phyloP scores from a whole-genome alignment of 2,797 vertebrate genomes.

The Neostethus bicornis region DNA sequence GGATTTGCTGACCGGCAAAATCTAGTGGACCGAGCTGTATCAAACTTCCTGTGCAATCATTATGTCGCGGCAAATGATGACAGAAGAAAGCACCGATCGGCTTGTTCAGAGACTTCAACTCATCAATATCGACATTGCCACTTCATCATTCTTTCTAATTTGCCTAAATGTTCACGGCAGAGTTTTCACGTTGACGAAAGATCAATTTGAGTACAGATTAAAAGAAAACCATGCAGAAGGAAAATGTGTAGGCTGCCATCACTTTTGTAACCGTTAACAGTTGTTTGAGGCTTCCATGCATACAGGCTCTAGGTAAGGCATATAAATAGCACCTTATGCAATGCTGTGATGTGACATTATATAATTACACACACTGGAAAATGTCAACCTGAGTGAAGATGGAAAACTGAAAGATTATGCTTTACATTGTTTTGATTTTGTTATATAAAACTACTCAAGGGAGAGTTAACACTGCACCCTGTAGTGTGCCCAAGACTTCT shows the following conservation, averaged over 20 bases:
- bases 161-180: slow-evolving; percentile 8
- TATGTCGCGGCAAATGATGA: slow-evolving; percentile 24
- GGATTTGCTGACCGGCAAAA: slow-evolving; percentile 29
- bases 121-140: slow-evolving; percentile 4
- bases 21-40: slow-evolving; percentile 26
- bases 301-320: slow-evolving; percentile 43
- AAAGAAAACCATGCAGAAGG: neutral
- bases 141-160: neutral
- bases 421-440: neutral
- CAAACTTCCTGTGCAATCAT: slow-evolving; percentile 14
- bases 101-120: slow-evolving; percentile 8
- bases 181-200: slow-evolving; percentile 17
- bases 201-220: slow-evolving; percentile 16
- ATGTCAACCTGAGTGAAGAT: slow-evolving; percentile 22
- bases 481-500: slow-evolving; percentile 7
- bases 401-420: neutral
- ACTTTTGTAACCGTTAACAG: slow-evolving; percentile 19
- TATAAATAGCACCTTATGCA: slow-evolving; percentile 65
- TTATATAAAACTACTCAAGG: neutral
- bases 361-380: slow-evolving; percentile 42
- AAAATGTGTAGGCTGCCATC: slow-evolving; percentile 9
- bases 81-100: slow-evolving; percentile 1
- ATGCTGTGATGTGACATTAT: slow-evolving; percentile 51
- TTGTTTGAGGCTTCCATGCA: slow-evolving; percentile 37
- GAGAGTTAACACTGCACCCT: slow-evolving; percentile 5